Conservation (phyloP, 2,888 invertebrate species). For the Trypoxylon attenuatum region DNA sequence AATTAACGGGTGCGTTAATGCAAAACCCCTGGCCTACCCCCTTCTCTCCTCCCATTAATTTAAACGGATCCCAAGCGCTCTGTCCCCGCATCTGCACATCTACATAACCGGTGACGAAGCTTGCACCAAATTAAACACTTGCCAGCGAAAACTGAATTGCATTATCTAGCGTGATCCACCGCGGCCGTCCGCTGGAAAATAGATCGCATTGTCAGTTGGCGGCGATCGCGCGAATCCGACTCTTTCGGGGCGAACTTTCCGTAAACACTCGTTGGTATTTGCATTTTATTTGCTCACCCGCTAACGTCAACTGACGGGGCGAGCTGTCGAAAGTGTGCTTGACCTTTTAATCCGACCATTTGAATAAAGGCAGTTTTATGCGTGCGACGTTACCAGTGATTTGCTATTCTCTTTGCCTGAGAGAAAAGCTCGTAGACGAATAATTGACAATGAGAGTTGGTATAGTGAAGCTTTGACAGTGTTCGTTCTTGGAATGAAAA, state of each 20-base stretch:
- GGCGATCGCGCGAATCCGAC: not conserved
- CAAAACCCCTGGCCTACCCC: constrained; percentile 56
- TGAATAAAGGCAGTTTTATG: too few relatives aligned
- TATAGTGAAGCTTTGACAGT: too few relatives aligned
- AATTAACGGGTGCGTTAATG: constrained; percentile 67
- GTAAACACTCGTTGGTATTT: not conserved
- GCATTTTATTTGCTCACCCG: not conserved
- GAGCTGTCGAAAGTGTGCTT: not conserved
- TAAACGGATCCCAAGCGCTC: constrained; percentile 60
- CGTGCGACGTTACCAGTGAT: too few relatives aligned
- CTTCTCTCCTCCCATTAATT: too few relatives aligned
- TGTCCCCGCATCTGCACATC: constrained; percentile 33
- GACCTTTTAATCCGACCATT: too few relatives aligned
- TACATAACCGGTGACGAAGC: constrained; percentile 39
- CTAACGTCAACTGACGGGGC: not conserved
- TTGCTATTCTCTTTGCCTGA: too few relatives aligned
- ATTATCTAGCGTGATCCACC: constrained; percentile 34
- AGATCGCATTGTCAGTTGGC: constrained; percentile 6
- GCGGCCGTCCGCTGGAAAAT: constrained; percentile 8
- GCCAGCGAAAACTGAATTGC: constrained; percentile 49
- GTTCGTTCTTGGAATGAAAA: too few relatives aligned
- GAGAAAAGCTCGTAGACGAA: too few relatives aligned
- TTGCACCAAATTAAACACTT: constrained; percentile 55
- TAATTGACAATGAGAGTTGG: too few relatives aligned
- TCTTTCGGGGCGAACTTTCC: not conserved